Evolutionary conservation across 2,888 invertebrate species (phyloP).

Genomic region (Lycophotia porphyrea): DNA sequence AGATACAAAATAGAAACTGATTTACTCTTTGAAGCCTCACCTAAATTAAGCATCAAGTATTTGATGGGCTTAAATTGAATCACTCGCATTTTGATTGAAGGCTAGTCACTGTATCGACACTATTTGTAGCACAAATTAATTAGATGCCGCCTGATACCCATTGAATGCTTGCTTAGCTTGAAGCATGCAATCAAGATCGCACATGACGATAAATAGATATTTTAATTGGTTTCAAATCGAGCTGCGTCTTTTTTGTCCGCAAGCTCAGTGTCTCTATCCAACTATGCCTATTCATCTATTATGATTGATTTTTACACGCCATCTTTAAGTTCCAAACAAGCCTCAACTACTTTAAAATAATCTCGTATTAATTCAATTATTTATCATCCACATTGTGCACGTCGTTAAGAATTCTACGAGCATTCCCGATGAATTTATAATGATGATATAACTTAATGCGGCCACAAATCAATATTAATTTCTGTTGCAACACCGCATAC

Average conservation of each 20-base stretch:
- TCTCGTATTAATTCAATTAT: slow-evolving; percentile 51
- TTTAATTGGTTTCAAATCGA: slow-evolving; percentile 44
- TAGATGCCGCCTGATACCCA: slow-evolving; percentile 69
- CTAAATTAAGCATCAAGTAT: slow-evolving; percentile 74
- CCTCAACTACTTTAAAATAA: slow-evolving; percentile 19
- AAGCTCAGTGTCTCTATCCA: slow-evolving; percentile 11
- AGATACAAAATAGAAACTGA: not conserved
- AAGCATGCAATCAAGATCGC: slow-evolving; percentile 60
- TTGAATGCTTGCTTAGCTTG: slow-evolving; percentile 56
- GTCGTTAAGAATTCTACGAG: slow-evolving; percentile 43
- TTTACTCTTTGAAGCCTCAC: slow-evolving; percentile 65
- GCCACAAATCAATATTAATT: slow-evolving; percentile 68
- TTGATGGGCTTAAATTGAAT: slow-evolving; percentile 80
- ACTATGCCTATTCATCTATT: not conserved
- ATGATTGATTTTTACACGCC: slow-evolving; percentile 19
- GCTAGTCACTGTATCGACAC: slow-evolving; percentile 75
- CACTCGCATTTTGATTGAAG: slow-evolving; percentile 81
- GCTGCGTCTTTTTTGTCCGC: slow-evolving; percentile 4
- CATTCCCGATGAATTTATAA: slow-evolving; percentile 56
- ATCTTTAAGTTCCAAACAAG: slow-evolving; percentile 33
- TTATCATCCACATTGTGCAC: slow-evolving; percentile 36
- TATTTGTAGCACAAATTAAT: slow-evolving; percentile 81
- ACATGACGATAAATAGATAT: slow-evolving; percentile 49
- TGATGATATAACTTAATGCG: slow-evolving; percentile 59
- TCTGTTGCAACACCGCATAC: slow-evolving; percentile 62